These are phyloP conservation scores for Protomyctophum bolini DNA, from an alignment of 2,113 vertebrate species.

Conservation along the genomic window DNA sequence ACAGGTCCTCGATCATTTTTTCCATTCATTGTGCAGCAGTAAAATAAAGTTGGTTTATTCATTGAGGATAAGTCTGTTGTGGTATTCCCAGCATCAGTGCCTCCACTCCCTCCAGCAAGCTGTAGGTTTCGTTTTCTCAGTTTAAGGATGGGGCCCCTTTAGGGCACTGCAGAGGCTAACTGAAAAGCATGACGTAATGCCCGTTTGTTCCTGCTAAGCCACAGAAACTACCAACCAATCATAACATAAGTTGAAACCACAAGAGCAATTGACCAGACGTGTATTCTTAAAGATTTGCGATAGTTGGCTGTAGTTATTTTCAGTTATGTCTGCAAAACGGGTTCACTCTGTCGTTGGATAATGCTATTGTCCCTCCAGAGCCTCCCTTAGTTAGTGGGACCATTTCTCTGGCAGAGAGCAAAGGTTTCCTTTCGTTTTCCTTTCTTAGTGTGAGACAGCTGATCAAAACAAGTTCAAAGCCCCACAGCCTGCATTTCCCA, in stretches of 20 bases:
- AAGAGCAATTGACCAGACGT: neutral
- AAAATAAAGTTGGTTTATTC: too few relatives aligned
- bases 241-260: neutral
- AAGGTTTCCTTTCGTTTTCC: slow-evolving; percentile 61
- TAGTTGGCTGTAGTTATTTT: neutral
- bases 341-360: slow-evolving; percentile 24
- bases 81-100: neutral
- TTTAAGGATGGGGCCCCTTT: slow-evolving; percentile 28
- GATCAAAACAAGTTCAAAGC: slow-evolving; percentile 33
- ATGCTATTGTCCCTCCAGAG: slow-evolving; percentile 26
- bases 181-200: too few relatives aligned
- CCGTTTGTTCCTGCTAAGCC: too few relatives aligned
- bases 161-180: neutral
- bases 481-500: neutral
- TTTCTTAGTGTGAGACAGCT: slow-evolving; percentile 9
- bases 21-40: too few relatives aligned
- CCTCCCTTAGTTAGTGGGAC: slow-evolving; percentile 37
- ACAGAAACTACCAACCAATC: neutral
- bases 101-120: neutral
- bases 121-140: slow-evolving; percentile 65
- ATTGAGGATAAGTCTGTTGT: neutral
- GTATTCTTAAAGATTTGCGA: neutral
- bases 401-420: neutral
- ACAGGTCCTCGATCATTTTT: too few relatives aligned
- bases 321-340: neutral